Base-by-base conservation (phyloP, 2,797 vertebrate genomes). In the Loris lydekkerianus region DNA sequence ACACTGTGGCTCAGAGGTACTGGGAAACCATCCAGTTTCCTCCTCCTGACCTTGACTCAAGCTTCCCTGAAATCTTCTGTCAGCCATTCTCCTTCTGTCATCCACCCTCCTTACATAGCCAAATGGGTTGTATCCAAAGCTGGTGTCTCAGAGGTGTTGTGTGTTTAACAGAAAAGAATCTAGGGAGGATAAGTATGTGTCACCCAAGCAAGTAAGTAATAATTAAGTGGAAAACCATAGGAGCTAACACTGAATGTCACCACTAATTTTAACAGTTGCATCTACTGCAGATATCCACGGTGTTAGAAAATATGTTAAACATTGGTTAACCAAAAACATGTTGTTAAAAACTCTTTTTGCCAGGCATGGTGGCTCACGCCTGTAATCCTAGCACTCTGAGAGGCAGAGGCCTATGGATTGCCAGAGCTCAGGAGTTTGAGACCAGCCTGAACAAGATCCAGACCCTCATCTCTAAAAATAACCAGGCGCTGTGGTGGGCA, bases 1-100 rank as follows among this genome's bases (percentile, higher is more conserved):
- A 0, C 37, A 3, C 77, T 58, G 43, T 61, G 63, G 77, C 40
- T 91, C 87, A 25, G 53, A 96, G 92, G 76, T 75, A 8, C 49
- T 29, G 65, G 93, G 91, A 93, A 87, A 5, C 43, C 0, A 1
- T 72, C 90, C 92, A 77, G 73, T 77, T 95, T 93, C 83, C 85
- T 80, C 63, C 63, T 91, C 76, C 89, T 82, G 91, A 94, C 90
- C 81, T 75, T 96, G 90, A 93, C 82, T 94, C 69, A 93, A 80
- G 29, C 63, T 96, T 94, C 58, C 67, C 61, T 46, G 73, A 82
- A 40, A 43, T 81, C 34, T 83, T 83, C 56, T 43, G 37, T 20
- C 78, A 73, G 37, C 67, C 15, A 0, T 77, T 90, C 43, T 76
- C 80, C 27, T 13, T 49, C 75, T 85, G 1, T 75, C 73, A 65